A percentile compares a stretch with the other conserved stretches of the same genome.
phyloP scores from a whole-genome alignment of 2,797 vertebrate species.

The Tokudaia muenninki region DNA sequence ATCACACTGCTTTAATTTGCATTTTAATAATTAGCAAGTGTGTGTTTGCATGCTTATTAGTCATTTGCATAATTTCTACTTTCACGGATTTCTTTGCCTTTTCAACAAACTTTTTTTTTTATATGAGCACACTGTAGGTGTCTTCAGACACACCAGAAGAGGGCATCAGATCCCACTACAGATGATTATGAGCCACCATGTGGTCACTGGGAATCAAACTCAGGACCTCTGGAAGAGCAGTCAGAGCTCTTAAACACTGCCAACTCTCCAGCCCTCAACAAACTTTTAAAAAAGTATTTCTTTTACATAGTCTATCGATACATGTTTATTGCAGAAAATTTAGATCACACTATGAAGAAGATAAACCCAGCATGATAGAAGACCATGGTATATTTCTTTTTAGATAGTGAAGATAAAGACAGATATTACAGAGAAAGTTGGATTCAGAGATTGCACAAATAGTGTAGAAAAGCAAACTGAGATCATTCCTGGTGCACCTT shows the following conservation, averaged over 20 bases:
- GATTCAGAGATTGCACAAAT: neutral
- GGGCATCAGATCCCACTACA: no score
- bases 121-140: no score
- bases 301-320: slow-evolving; percentile 50
- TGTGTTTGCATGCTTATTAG: slow-evolving; percentile 57
- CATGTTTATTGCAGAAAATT: slow-evolving; percentile 8
- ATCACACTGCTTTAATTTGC: slow-evolving; percentile 44
- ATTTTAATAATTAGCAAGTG: slow-evolving; percentile 54
- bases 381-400: neutral
- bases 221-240: no score
- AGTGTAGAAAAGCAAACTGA: slow-evolving; percentile 42
- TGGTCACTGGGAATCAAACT: no score
- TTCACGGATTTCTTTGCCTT: slow-evolving; percentile 44
- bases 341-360: slow-evolving; percentile 52
- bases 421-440: neutral
- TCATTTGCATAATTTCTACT: slow-evolving; percentile 27
- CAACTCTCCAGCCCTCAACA: no score
- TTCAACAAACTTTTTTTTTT: neutral
- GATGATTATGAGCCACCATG: no score
- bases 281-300: neutral
- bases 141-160: no score
- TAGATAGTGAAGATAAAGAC: slow-evolving; percentile 29
- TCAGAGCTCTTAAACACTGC: no score
- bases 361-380: slow-evolving; percentile 29
- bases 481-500: neutral